Base-by-base conservation (phyloP, 2,113 vertebrate species). In the Pluvialis apricaria region DNA sequence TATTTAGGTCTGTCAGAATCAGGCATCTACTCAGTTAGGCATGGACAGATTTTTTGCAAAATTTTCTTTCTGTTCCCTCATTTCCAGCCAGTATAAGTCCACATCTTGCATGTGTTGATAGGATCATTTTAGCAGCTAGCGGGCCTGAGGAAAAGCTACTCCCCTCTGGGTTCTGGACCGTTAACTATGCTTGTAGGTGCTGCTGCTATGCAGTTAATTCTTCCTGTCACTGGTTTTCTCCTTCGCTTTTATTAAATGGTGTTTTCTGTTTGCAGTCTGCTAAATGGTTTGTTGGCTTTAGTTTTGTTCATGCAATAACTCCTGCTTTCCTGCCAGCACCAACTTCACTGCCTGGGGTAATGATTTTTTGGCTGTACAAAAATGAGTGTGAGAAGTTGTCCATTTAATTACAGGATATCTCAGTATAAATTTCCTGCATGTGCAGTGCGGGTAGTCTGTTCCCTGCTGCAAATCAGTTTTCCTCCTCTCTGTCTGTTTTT, bases 341-440 rank as follows among this genome's bases (percentile, higher is more conserved):
- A 75, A 12, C 77, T 79, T 91, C 52, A 26, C 61, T 86, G 94
- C 83, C 95, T 31, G 76, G 47, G 76, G 90, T 71, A 40, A 85
- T 62, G 90, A 69, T 44, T 83, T 92, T 95, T 91, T 82, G 76
- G 94, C 90, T 86, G 57, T 44, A 79, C n/a, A 42, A 42, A 81
- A 66, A 42, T 44, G 64, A 71, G 24, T 72, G 68, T 78, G 70
- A 62, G 66, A 86, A 91, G 70, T 36, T 91, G 75, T 70, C 86
- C 51, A 52, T 88, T 94, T 90, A 94, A 97, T 95, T 95, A 80
- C 31, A 69, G 57, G 36, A 9, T 81, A 45, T 66, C 45, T 70
- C 20, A 9, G 77, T 57, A 31, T 44, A 79, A 38, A 84, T 92
- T 85, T 64, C 77, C 57, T 79, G 17, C 9, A 3, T 68, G 87